Percentiles rank a stretch among this genome's conserved stretches.
phyloP scores from a whole-genome alignment of 2,888 invertebrate species.

The Fragum fragum region DNA sequence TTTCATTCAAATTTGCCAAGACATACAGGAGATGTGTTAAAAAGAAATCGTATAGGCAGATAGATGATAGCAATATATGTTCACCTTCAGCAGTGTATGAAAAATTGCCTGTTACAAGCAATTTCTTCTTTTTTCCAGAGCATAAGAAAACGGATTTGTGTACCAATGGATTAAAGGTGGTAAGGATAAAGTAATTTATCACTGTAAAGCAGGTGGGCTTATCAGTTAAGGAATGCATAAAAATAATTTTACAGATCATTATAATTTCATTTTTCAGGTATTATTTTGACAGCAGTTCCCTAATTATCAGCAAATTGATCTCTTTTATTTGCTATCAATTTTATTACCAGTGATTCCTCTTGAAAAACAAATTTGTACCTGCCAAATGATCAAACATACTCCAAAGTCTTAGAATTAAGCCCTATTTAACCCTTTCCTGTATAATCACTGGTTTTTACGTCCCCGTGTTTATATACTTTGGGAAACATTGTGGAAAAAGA shows the following conservation, averaged over 20 bases:
- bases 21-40: no score
- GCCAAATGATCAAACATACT: not conserved
- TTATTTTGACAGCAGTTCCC: not conserved
- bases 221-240: conserved; percentile 3
- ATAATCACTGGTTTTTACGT: no score
- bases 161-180: not conserved
- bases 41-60: no score
- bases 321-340: not conserved
- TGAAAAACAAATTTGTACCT: not conserved
- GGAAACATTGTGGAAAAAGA: no score
- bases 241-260: conserved; percentile 12
- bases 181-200: not conserved
- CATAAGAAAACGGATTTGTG: no score
- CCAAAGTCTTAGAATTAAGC: not conserved
- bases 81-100: no score
- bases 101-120: not conserved
- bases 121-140: no score
- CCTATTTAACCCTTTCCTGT: no score
- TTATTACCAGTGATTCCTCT: not conserved
- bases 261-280: conserved; percentile 1
- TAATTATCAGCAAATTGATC: not conserved
- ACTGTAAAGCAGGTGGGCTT: not conserved
- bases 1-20: no score
- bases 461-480: no score
- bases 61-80: no score